Evolutionary conservation across 1,140 invertebrate genomes (phyloP).

Genomic region (Lepidurus apus): DNA sequence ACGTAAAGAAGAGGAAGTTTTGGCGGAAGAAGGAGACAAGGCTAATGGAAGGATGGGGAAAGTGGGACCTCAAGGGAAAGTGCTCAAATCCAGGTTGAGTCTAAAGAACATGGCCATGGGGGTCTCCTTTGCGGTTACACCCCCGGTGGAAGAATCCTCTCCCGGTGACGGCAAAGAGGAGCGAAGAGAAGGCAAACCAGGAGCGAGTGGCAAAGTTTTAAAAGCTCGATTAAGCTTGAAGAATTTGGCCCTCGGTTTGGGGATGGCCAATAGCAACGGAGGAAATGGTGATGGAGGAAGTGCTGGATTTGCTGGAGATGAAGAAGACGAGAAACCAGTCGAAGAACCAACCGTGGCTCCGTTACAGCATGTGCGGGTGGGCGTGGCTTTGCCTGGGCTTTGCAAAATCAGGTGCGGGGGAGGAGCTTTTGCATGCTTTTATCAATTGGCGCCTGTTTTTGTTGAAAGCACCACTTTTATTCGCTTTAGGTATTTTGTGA

Average conservation of each 20-base stretch:
- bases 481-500: not conserved
- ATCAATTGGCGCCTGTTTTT: not conserved
- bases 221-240: constrained; percentile 19
- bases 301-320: not conserved
- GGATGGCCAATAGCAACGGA: not conserved
- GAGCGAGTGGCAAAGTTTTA: not conserved
- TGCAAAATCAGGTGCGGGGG: constrained; percentile 16
- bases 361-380: not conserved
- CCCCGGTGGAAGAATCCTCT: not conserved
- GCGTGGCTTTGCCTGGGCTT: constrained; percentile 1
- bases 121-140: not conserved
- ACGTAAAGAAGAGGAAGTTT: not conserved
- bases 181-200: not conserved
- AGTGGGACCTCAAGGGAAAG: not conserved
- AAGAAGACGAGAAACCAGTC: not conserved
- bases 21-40: not conserved
- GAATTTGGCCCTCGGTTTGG: not conserved
- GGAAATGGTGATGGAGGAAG: not conserved
- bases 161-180: not conserved
- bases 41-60: not conserved
- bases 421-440: constrained; percentile 12
- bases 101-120: not conserved
- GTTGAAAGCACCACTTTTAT: not conserved
- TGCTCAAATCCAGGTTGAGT: constrained; percentile 3
- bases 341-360: not conserved